These are phyloP conservation scores for Phylloscopus collybita DNA, from an alignment of 2,797 vertebrate species.

Conservation along the genomic window DNA sequence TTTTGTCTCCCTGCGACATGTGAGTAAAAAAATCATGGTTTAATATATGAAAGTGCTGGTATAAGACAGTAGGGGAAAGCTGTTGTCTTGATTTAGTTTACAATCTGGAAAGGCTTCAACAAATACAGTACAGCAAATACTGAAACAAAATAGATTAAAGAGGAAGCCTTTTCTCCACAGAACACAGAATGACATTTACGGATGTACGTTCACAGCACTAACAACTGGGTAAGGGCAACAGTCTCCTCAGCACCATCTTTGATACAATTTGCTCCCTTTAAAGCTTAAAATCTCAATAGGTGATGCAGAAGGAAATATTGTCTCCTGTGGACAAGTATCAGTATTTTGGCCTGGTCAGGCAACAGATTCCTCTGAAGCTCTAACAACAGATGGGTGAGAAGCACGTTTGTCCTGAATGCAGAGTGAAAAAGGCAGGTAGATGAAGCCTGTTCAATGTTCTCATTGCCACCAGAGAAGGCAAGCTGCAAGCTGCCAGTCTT, in stretches of 20 bases:
- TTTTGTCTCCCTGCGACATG: neutral
- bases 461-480: neutral
- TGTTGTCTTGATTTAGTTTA: conserved; percentile 34
- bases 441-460: neutral
- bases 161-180: neutral
- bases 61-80: conserved; percentile 21
- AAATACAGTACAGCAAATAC: conserved; percentile 12
- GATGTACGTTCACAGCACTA: neutral
- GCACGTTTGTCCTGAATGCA: neutral
- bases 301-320: neutral
- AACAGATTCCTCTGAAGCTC: neutral
- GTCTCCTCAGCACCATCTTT: neutral
- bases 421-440: neutral
- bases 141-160: neutral
- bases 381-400: neutral
- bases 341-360: neutral
- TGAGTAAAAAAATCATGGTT: neutral
- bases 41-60: conserved; percentile 39
- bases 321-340: neutral
- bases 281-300: neutral
- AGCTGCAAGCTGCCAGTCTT: neutral
- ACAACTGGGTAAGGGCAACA: neutral
- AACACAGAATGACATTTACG: neutral
- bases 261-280: neutral
- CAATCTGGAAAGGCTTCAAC: conserved; percentile 54